Percentiles rank a stretch among this genome's conserved stretches.
phyloP scores from a whole-genome alignment of 2,797 vertebrate species.

The Numenius phaeopus region DNA sequence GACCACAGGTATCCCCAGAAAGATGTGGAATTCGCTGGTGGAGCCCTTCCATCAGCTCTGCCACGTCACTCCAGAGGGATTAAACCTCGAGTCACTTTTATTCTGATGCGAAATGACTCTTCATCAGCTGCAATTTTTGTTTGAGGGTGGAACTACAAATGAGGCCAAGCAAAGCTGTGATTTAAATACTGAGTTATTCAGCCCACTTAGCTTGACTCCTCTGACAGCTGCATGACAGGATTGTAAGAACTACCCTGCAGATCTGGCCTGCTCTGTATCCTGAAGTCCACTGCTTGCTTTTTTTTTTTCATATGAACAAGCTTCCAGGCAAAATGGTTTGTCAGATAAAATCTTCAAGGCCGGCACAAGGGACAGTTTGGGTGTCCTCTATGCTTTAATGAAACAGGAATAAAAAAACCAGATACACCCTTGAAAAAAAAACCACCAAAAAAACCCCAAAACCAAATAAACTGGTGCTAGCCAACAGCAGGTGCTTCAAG shows the following conservation, averaged over 20 bases:
- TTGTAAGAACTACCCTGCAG: not conserved
- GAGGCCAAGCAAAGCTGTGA: not conserved
- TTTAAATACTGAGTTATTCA: not conserved
- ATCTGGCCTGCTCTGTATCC: not conserved
- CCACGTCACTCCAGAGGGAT: rapidly evolving
- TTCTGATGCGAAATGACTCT: not conserved
- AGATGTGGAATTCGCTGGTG: not conserved
- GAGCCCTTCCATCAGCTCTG: not conserved
- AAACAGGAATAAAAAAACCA: not conserved
- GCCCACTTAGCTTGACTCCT: not conserved
- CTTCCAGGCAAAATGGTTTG: not conserved
- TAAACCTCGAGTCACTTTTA: not conserved
- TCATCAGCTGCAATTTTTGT: not conserved
- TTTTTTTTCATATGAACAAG: not conserved
- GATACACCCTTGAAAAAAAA: not conserved
- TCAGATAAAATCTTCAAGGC: not conserved
- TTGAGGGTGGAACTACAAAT: not conserved
- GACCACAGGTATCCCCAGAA: not conserved
- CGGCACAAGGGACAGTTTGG: not conserved
- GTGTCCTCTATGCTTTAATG: not conserved
- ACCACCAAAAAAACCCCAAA: not conserved
- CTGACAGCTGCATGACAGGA: not conserved
- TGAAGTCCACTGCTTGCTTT: not conserved
- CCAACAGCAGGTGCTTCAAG: not conserved
- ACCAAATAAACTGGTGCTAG: not conserved